These are phyloP conservation scores for Erythrolamprus reginae DNA, from an alignment of 2,113 vertebrate genomes.

Conservation along the genomic window DNA sequence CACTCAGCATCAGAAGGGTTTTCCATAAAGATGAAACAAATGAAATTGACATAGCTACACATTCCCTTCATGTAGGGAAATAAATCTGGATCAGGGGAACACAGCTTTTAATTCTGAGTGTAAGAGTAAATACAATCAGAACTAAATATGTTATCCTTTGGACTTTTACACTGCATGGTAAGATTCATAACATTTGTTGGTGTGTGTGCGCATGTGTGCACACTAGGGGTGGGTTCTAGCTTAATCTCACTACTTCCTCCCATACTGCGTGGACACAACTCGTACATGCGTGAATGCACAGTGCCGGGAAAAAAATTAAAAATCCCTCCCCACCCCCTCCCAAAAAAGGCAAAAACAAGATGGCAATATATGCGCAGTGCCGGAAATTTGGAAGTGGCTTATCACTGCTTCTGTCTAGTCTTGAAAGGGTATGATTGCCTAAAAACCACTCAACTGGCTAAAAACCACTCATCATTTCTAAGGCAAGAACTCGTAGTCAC, in stretches of 20 bases:
- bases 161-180: constrained; percentile 7
- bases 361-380: no score
- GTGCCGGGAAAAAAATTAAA: no score
- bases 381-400: not conserved
- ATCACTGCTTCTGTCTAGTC: not conserved
- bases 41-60: constrained; percentile 67
- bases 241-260: no score
- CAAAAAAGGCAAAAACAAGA: no score
- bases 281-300: no score
- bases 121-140: constrained; percentile 40
- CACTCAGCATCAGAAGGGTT: constrained; percentile 60
- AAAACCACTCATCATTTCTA: not conserved
- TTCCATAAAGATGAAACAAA: constrained; percentile 64
- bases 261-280: no score
- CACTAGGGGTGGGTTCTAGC: no score
- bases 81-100: constrained; percentile 62
- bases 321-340: no score
- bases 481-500: not conserved
- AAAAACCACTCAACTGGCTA: not conserved
- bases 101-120: constrained; percentile 60
- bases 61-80: constrained; percentile 68
- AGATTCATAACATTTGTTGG: not conserved
- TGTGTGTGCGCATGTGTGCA: not conserved
- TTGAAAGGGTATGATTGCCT: not conserved
- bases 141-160: constrained; percentile 46